A percentile compares a stretch with the other conserved stretches of the same genome.
Evolutionary conservation across 2,113 vertebrate genomes (phyloP).

Genomic region (Vireo altiloquus): DNA sequence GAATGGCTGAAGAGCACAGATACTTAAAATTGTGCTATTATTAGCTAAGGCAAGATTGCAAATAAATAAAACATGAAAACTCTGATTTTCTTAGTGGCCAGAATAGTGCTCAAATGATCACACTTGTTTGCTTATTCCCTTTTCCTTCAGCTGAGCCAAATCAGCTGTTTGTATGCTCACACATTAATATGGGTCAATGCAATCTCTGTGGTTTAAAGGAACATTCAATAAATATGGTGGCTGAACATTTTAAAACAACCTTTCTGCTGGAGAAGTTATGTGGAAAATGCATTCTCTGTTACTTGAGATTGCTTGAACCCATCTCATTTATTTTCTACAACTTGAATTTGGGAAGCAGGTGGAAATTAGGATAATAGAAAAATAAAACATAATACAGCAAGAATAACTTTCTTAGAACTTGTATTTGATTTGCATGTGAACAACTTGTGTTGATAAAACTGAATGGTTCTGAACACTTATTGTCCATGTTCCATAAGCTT

Average conservation of each 20-base stretch:
- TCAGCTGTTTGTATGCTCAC: background rate
- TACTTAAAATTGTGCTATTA: background rate
- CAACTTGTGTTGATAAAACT: background rate
- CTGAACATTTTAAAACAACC: background rate
- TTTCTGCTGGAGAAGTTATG: background rate
- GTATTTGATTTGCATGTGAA: background rate
- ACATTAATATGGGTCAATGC: background rate
- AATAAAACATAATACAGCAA: background rate
- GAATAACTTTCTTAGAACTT: background rate
- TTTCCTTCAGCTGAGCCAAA: background rate
- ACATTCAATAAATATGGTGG: background rate
- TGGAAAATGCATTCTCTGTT: background rate
- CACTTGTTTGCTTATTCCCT: background rate
- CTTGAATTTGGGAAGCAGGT: rapidly evolving
- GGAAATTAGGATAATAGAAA: background rate
- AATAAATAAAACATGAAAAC: background rate
- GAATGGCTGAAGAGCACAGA: background rate
- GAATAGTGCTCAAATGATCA: background rate
- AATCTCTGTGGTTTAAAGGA: background rate
- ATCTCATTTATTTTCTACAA: background rate
- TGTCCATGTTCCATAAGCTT: background rate
- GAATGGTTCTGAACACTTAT: background rate
- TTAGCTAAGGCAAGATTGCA: background rate
- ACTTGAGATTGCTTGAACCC: background rate
- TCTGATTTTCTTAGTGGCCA: background rate